A percentile compares a stretch with the other conserved stretches of the same genome.
These are phyloP conservation scores for Meloe dianella DNA, from an alignment of 2,888 invertebrate genomes.

Conservation along the genomic window DNA sequence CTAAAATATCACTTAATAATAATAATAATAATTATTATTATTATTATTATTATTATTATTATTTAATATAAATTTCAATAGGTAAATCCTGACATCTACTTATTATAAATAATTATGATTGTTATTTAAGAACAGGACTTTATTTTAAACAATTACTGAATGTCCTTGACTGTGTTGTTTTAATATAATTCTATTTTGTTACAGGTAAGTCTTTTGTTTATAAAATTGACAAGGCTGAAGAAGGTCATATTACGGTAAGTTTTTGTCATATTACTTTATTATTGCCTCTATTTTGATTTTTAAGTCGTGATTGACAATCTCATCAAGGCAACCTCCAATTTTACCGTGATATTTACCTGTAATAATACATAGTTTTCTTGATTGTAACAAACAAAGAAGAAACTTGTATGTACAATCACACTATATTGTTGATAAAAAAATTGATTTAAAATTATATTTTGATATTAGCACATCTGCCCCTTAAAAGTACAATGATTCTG, in stretches of 20 bases:
- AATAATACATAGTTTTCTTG: conserved; percentile 8
- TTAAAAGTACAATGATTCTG: not conserved
- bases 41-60: conserved; percentile 10
- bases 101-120: conserved; percentile 31
- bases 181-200: conserved; percentile 26
- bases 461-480: conserved; percentile 3
- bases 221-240: conserved; percentile 32
- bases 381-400: conserved; percentile 11
- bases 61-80: conserved; percentile 31
- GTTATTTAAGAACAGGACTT: conserved; percentile 26
- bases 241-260: conserved; percentile 41
- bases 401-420: conserved; percentile 9
- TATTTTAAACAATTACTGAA: conserved; percentile 20
- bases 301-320: conserved; percentile 39
- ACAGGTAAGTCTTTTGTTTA: conserved; percentile 35
- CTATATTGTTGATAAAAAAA: not conserved
- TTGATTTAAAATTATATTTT: not conserved
- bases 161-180: conserved; percentile 31
- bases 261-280: conserved; percentile 38
- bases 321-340: conserved; percentile 38
- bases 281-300: conserved; percentile 37
- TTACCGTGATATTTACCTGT: conserved; percentile 21
- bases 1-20: conserved; percentile 24
- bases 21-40: no score
- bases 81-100: conserved; percentile 27